phyloP scores from a whole-genome alignment of 2,888 invertebrate species.

The Cacoxenus indagator region DNA sequence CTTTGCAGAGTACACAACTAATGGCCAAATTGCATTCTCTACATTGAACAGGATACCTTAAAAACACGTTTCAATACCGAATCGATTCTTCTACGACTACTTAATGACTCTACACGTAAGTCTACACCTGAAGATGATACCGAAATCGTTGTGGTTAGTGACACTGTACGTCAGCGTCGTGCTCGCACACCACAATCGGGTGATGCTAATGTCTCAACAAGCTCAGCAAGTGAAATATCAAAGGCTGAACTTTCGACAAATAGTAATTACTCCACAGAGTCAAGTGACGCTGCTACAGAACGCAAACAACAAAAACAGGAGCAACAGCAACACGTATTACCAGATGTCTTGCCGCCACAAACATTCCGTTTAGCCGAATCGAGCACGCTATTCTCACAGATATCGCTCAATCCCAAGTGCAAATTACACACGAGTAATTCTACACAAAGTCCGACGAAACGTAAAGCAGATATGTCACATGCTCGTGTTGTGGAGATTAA shows the following conservation, averaged over 20 bases:
- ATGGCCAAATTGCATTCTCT: conserved; percentile 38
- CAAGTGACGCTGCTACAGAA: conserved; percentile 10
- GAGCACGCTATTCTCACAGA: conserved; percentile 79
- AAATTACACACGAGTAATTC: conserved; percentile 18
- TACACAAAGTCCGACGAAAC: conserved; percentile 57
- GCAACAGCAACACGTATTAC: conserved; percentile 59
- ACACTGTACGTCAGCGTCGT: conserved; percentile 75
- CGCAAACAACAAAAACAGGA: conserved; percentile 50
- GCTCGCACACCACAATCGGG: conserved; percentile 68
- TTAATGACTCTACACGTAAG: conserved; percentile 24
- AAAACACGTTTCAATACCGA: conserved; percentile 53
- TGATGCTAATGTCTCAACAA: conserved; percentile 38
- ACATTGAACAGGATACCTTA: conserved; percentile 53
- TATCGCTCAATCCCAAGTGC: conserved; percentile 73
- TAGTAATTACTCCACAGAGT: not conserved
- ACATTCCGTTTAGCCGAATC: conserved; percentile 78
- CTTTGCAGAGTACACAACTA: conserved; percentile 27
- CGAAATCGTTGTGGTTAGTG: conserved; percentile 75
- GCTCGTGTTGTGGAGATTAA: conserved; percentile 78
- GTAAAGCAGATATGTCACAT: conserved; percentile 65
- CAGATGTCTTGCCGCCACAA: conserved; percentile 73
- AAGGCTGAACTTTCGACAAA: conserved; percentile 23
- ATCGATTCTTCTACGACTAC: conserved; percentile 41
- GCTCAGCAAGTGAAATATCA: conserved; percentile 18
- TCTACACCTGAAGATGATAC: conserved; percentile 68